A percentile compares a stretch with the other conserved stretches of the same genome.
These are phyloP conservation scores for Amiota communis DNA, from an alignment of 2,888 invertebrate genomes.

Conservation along the genomic window DNA sequence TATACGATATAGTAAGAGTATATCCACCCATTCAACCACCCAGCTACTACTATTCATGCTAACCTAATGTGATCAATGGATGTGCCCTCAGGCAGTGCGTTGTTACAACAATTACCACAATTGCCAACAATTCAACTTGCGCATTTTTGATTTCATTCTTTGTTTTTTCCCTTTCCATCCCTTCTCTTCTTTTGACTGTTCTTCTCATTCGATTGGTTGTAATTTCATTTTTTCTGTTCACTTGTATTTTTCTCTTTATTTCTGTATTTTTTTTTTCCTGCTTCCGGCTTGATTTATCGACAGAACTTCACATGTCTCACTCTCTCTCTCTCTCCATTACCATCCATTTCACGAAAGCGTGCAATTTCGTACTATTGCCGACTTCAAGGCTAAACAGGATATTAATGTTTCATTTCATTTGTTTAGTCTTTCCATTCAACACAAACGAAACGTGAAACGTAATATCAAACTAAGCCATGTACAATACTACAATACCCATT, in stretches of 20 bases:
- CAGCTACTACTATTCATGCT: too few species aligned
- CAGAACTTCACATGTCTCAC: constrained; percentile 10
- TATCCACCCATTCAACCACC: too few species aligned
- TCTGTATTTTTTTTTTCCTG: neutral
- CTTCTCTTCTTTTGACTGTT: neutral
- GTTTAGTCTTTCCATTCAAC: constrained; percentile 10
- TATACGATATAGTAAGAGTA: too few species aligned
- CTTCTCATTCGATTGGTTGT: neutral
- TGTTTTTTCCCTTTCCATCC: neutral
- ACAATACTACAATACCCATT: too few species aligned
- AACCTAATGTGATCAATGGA: too few species aligned
- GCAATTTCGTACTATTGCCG: neutral
- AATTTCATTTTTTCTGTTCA: neutral
- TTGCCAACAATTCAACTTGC: constrained; percentile 11
- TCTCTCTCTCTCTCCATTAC: neutral
- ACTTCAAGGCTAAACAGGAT: constrained; percentile 22
- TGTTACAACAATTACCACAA: constrained; percentile 20
- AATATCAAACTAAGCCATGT: too few species aligned
- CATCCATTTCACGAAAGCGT: neutral
- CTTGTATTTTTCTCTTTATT: neutral
- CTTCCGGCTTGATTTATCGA: constrained; percentile 12
- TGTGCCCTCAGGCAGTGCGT: too few species aligned
- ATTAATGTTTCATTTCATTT: constrained; percentile 16
- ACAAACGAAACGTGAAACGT: neutral
- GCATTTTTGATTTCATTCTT: neutral